Evolutionary conservation across 2,797 vertebrate species (phyloP).

Genomic region (Myioborus melanocephalus): DNA sequence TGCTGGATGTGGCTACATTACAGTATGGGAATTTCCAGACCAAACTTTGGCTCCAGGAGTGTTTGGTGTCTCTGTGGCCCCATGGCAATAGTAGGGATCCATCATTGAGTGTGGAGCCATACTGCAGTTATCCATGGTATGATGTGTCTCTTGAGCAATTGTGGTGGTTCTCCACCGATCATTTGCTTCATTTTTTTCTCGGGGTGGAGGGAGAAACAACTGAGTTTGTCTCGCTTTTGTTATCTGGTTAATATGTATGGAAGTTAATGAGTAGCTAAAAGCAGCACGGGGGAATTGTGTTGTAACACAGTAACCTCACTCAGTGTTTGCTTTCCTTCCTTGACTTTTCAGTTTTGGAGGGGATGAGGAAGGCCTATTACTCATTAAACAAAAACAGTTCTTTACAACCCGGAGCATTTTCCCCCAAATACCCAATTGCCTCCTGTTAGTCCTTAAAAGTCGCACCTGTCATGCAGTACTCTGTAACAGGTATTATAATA

Average conservation of each 20-base stretch:
- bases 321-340: constrained; percentile 4
- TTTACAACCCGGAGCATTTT: neutral
- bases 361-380: neutral
- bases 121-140: neutral
- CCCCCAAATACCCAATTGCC: neutral
- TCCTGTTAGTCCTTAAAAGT: neutral
- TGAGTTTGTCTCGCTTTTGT: neutral
- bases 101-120: neutral
- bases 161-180: neutral
- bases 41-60: neutral
- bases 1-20: neutral
- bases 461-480: neutral
- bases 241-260: neutral
- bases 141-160: neutral
- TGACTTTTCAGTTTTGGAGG: neutral
- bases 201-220: neutral
- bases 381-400: neutral
- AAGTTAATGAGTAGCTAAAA: constrained; percentile 56
- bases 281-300: neutral
- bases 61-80: neutral
- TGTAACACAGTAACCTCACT: neutral
- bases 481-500: neutral
- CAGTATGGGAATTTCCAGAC: neutral
- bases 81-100: accelerated
- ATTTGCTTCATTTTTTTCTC: neutral